Evolutionary conservation across 2,888 invertebrate species (phyloP), one percentile per base, ranked within the genome.

Genomic region (Julus scanicus): DNA sequence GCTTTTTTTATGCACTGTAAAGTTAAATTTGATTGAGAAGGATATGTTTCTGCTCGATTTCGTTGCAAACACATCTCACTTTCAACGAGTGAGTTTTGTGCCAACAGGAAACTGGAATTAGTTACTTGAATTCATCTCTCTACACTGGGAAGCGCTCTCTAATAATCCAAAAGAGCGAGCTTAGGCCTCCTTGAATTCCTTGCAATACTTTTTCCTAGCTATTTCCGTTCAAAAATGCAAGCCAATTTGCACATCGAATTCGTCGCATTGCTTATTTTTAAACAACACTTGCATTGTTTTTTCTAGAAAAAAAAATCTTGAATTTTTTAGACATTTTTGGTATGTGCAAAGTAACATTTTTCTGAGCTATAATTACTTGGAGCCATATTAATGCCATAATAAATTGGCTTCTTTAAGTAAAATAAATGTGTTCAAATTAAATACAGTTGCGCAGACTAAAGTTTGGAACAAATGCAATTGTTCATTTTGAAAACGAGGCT

Each of bases 211-310:
- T 29, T 80, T 37, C 80, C 15, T 2, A 37, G 37, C 37, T 80
- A 80, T 80, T 80, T 37, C 11, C 9, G 29, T 29, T 29, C 29
- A 9, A 71, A 71, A 71, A 71, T 71, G 9, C 80, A 80, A 80
- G 37, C 80, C 80, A 80, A 80, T 80, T 80, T 80, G 80, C 80
- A 37, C 80, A 29, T 80, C 29, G 80, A 37, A 80, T 71, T 63
- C 20, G 20, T 4, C 4, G 20, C 71, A 71, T 71, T 39, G 37
- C 80, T 80, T 80, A 80, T 80, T 80, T 80, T 37, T 9, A 37
- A 80, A 80, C 80, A 29, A 37, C 29, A 37, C 29, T 80, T 11
- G 80, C 29, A 80, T 80, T 80, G 80, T 80, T 80, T 29, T 80
- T 80, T 80, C 80, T 49, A 37, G 11, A 37, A 80, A 80, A 80